phyloP scores from a whole-genome alignment of 2,113 vertebrate genomes.

The Hippocampus comes region DNA sequence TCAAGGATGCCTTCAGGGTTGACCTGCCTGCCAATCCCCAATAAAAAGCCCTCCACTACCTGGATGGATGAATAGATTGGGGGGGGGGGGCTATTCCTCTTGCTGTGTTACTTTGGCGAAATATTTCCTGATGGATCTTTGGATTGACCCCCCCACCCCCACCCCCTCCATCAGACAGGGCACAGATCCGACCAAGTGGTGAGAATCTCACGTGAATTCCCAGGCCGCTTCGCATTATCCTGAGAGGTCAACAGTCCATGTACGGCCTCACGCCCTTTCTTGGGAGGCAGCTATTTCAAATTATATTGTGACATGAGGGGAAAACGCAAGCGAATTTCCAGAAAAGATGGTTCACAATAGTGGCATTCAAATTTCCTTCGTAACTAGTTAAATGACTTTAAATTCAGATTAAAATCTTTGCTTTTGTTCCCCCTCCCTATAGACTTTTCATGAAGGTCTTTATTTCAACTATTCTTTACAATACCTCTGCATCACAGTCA shows the following conservation, averaged over 20 bases:
- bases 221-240: constrained; percentile 68
- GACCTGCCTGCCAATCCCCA: constrained; percentile 40
- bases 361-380: background rate
- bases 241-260: constrained; percentile 28
- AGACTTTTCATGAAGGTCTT: too few relatives aligned
- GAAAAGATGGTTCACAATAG: background rate
- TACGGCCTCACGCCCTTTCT: constrained; percentile 15
- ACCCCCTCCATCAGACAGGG: constrained; percentile 18
- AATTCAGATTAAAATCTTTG: too few relatives aligned
- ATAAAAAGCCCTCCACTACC: constrained; percentile 8
- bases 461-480: background rate
- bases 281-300: constrained; percentile 12
- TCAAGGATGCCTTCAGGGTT: constrained; percentile 63
- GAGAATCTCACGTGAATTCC: constrained; percentile 33
- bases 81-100: constrained; percentile 22
- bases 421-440: too few relatives aligned
- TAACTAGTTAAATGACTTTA: too few relatives aligned
- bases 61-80: background rate
- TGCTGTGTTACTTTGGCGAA: constrained; percentile 15
- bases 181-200: constrained; percentile 24
- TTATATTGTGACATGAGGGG: background rate
- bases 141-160: constrained; percentile 3
- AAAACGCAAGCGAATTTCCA: background rate
- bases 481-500: constrained; percentile 28
- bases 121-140: constrained; percentile 21